Base-by-base conservation (phyloP, 2,888 invertebrate genomes). In the Leucoptera coffeella region DNA sequence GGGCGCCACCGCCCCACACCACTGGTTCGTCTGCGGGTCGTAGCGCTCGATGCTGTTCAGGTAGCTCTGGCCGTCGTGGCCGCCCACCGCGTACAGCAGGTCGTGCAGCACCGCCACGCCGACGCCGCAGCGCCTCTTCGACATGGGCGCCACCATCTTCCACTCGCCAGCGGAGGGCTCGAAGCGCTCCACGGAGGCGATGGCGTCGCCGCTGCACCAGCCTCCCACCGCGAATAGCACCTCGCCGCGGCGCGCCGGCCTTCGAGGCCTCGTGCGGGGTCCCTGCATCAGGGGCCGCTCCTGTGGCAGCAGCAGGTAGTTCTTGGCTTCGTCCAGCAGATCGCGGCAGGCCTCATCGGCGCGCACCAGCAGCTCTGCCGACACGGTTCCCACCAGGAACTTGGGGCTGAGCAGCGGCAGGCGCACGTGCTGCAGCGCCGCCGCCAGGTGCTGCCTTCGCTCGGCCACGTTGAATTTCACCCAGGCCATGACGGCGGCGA, bases 91-190 rank as follows among this genome's bases (percentile, higher is more conserved):
- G 62, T 99, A 99, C 15, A 99, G 69, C 29, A 94, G 74, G 60
- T 96, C 95, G 61, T 94, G 94, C 26, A 97, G 74, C 13, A 99
- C 97, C 19, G 96, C 96, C 12, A 99, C 99, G 15, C 97, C 97
- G 2, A 99, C 97, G 9, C 97, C 96, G 59, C 97, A 99, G 58
- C 97, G 97, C 35, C 97, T 78, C 65, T 97, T 99, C 46, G 88
- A 89, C 97, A 99, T 99, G 1, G 95, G 92, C 15, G 96, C 95
- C 2, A 97, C 96, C 89, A 96, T 93, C 64, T 93, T 87, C 99
- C 99, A 99, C 60, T 96, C 95, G 20, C 74, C 69, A 2, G 88
- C 87, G 51, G 88, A 87, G 0, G 96, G 95, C 71, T 99, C 97
- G 62, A 96, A 96, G 31, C 93, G 80, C 67, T 99, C 97, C 22